These are phyloP conservation scores for Cnemophilus loriae DNA, from an alignment of 2,113 vertebrate genomes.

Conservation along the genomic window DNA sequence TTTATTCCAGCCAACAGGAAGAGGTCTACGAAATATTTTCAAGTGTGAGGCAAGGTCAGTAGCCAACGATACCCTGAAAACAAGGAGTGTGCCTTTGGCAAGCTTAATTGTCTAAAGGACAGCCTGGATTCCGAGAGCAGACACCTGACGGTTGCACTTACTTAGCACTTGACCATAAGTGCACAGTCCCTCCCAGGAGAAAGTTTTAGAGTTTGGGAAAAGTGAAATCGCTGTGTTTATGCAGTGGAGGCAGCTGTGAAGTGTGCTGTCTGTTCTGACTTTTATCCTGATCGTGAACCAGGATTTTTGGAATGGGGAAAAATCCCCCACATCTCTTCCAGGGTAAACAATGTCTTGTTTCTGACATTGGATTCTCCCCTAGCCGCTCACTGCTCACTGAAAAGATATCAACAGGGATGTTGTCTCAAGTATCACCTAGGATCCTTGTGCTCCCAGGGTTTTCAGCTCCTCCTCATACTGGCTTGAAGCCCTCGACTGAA, in stretches of 20 bases:
- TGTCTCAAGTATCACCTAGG: background rate
- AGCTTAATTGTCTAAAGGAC: background rate
- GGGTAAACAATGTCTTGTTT: background rate
- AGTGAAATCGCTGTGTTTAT: background rate
- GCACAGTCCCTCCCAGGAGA: background rate
- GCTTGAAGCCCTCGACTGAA: background rate
- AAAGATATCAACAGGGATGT: background rate
- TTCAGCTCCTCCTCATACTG: background rate
- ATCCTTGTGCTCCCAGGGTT: background rate
- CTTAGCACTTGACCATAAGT: background rate
- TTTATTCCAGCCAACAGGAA: constrained; percentile 8
- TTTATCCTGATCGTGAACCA: background rate
- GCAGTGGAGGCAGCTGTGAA: background rate
- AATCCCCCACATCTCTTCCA: background rate
- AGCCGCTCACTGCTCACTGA: background rate
- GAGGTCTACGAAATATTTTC: constrained; percentile 20
- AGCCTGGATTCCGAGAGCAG: constrained; percentile 4
- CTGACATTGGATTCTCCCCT: background rate
- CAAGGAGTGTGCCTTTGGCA: background rate
- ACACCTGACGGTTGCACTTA: background rate
- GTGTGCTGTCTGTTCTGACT: background rate
- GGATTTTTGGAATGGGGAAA: background rate
- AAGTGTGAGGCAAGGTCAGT: background rate
- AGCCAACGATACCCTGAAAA: background rate
- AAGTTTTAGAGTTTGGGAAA: background rate